Base-by-base conservation (phyloP, 2,888 invertebrate genomes). In the Agrotis puta region DNA sequence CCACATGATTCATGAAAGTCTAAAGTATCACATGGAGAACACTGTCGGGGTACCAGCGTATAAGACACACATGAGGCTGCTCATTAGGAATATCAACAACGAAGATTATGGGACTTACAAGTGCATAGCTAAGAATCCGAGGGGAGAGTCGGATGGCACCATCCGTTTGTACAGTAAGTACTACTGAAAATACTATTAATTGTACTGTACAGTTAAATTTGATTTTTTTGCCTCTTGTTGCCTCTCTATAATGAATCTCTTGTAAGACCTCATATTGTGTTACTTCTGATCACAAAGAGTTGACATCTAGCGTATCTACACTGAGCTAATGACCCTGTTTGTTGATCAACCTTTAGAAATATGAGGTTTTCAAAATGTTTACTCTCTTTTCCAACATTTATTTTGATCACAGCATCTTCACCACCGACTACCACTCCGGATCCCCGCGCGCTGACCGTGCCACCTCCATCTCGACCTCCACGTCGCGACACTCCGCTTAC, bases 61-160 rank as follows among this genome's bases (percentile, higher is more conserved):
- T 92, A 98, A 98, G 92, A 98, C 98, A 1, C 98, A 98, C 91
- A 99, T 99, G 98, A 97, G 97, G 85, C 96, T 99, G 69, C 97
- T 98, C 72, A 98, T 99, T 86, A 96, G 97, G 86, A 97, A 98
- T 91, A 97, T 99, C 70, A 96, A 97, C 87, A 97, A 97, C 82
- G 97, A 97, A 85, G 99, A 99, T 93, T 98, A 98, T 90, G 98
- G 98, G 33, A 98, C 97, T 64, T 98, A 98, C 93, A 98, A 98
- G 92, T 98, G 98, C 85, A 97, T 98, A 33, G 98, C 98, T 76
- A 98, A 98, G 95, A 98, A 99, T 96, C 98, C 98, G 70, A 97
- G 98, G 82, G 98, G 98, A 79, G 98, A 98, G 92, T 98, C 98
- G 61, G 98, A 98, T 93, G 98, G 98, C 82, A 98, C 98, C 79